Evolutionary conservation across 2,797 vertebrate genomes (phyloP), one percentile per base, ranked within the genome.

Genomic region (Gadopsis bispinosus): DNA sequence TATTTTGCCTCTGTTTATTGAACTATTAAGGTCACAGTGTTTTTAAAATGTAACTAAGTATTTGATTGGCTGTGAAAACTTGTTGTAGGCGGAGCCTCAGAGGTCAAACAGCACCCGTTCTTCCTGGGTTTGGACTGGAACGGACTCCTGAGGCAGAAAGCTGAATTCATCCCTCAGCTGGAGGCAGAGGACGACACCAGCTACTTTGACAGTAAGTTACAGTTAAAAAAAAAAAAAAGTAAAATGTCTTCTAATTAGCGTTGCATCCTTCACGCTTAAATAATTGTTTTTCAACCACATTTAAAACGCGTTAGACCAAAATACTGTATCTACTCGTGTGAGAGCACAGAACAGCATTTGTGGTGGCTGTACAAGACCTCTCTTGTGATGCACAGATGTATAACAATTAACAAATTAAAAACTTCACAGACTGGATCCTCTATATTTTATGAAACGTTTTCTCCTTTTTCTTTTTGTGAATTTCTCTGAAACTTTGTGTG

Each of bases 161-260:
- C 98, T 0, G 98, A 99, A 88, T 99, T 99, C 67, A 97, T 99
- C 82, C 98, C 98, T 7, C 98, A 99, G 89, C 94, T 99, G 35
- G 98, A 99, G 63, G 97, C 97, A 0, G 98, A 99, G 77, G 98
- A 99, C 0, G 98, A 99, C 91, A 99, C 98, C 69, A 99, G 97
- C 93, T 99, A 99, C 93, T 99, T 99, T 4, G 98, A 99, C 93
- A 99, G 98, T 99, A 93, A 88, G 97, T 88, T 35, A 45, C 65
- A 33, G 19, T n/a, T 72, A 26, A 67, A 5, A 71, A 54, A 7
- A 20, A 45, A 1, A 8, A 54, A 20, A 70, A 0, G 13, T 54
- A 12, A 33, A 33, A 39, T 39, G 37, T 39, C 35, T 51, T 59
- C 10, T 61, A 48, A 22, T 45, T 19, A 35, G 29, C 67, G 8